Evolutionary conservation across 1,140 invertebrate species (phyloP).

Genomic region (Heliconius hermathena): DNA sequence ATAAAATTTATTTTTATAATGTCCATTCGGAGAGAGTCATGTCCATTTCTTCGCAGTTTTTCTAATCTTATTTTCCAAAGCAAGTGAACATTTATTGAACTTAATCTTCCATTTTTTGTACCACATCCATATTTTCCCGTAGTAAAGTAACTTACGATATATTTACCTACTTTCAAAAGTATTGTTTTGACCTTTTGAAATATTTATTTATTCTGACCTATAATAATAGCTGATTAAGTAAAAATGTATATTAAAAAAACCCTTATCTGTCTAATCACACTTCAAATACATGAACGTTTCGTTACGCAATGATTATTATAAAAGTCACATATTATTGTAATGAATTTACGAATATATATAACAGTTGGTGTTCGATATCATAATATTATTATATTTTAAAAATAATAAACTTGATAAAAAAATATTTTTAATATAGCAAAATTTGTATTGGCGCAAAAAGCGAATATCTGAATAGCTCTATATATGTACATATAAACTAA

Average conservation of each 20-base stretch:
- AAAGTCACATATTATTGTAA: not conserved
- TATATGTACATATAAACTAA: too few species aligned
- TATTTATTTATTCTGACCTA: conserved; percentile 5
- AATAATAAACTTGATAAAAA: not conserved
- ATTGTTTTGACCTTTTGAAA: not conserved
- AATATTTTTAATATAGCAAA: too few species aligned
- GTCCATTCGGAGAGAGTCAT: too few species aligned
- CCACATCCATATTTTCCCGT: too few species aligned
- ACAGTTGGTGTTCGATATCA: not conserved
- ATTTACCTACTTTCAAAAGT: not conserved
- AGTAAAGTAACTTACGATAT: not conserved
- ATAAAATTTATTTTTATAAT: too few species aligned
- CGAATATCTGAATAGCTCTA: too few species aligned
- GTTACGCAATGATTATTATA: conserved; percentile 14
- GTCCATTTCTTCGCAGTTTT: too few species aligned
- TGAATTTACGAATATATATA: not conserved
- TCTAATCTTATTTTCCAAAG: too few species aligned
- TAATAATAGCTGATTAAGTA: not conserved
- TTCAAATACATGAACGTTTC: conserved; percentile 8
- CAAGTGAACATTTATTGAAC: too few species aligned
- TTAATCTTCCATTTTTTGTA: too few species aligned
- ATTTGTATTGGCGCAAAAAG: too few species aligned
- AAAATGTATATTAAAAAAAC: not conserved
- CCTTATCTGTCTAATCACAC: not conserved
- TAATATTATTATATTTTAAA: not conserved